Percentiles rank a stretch among this genome's conserved stretches.
Conservation (phyloP, 2,113 vertebrate genomes). For the Alosa alosa region DNA sequence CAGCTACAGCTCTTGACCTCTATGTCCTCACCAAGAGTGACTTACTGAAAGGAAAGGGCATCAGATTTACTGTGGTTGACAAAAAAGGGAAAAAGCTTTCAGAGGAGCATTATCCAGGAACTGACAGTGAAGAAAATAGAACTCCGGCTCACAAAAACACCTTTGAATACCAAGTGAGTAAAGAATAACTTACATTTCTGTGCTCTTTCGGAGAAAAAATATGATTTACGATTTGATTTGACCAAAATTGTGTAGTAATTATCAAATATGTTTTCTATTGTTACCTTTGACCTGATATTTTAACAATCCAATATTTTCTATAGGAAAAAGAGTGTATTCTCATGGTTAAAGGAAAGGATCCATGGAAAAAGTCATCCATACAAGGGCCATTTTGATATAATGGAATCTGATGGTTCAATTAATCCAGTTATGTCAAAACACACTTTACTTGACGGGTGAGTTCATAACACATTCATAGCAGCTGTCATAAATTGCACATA, state of each 20-base stretch:
- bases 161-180: not conserved
- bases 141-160: slow-evolving; percentile 24
- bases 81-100: slow-evolving; percentile 26
- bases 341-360: not conserved
- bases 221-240: too few species aligned
- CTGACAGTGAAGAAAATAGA: slow-evolving; percentile 27
- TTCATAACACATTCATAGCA: too few species aligned
- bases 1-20: slow-evolving; percentile 26
- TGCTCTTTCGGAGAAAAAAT: too few species aligned
- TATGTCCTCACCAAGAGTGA: slow-evolving; percentile 40
- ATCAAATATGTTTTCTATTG: too few species aligned
- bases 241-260: too few species aligned
- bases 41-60: slow-evolving; percentile 33
- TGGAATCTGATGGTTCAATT: slow-evolving; percentile 26
- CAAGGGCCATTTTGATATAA: slow-evolving; percentile 29
- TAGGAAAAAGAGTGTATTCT: slow-evolving; percentile 12
- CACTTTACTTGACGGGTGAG: too few species aligned
- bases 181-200: too few species aligned
- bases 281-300: not conserved
- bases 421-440: slow-evolving; percentile 3
- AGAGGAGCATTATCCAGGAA: slow-evolving; percentile 35
- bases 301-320: not conserved
- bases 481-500: too few species aligned
- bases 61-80: slow-evolving; percentile 21
- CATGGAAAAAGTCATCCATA: slow-evolving; percentile 9